Conservation (phyloP, 2,888 invertebrate genomes). For the Metacarcinus magister region DNA sequence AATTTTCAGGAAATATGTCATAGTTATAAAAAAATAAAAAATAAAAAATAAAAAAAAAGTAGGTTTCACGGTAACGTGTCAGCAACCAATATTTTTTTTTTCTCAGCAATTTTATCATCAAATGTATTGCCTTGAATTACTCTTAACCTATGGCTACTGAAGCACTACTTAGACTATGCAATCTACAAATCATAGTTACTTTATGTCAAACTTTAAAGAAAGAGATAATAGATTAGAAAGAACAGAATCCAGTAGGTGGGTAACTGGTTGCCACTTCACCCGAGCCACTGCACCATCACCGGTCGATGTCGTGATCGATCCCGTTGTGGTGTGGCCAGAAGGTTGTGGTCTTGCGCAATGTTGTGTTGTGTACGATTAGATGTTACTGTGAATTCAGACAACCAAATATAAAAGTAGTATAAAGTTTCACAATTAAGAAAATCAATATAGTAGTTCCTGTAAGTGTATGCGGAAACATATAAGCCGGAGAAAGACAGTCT, state of each 20-base stretch:
- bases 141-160: neutral
- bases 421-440: neutral
- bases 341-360: neutral
- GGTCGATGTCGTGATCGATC: constrained; percentile 9
- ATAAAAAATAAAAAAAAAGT: too few relatives aligned
- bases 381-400: too few relatives aligned
- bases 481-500: neutral
- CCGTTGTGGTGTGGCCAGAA: constrained; percentile 10
- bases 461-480: neutral
- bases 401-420: neutral
- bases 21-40: too few relatives aligned
- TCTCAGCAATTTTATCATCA: neutral
- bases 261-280: neutral
- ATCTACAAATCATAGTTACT: neutral
- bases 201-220: neutral
- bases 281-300: neutral
- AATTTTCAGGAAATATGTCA: too few relatives aligned
- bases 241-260: neutral
- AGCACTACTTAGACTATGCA: neutral
- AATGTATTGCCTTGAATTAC: too few relatives aligned
- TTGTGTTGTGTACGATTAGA: neutral
- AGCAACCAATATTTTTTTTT: neutral
- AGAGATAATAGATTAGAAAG: neutral
- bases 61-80: neutral
- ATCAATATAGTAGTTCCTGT: neutral